Evolutionary conservation across 2,888 invertebrate species (phyloP), one percentile per base, ranked within the genome.

Genomic region (Cephus nigrinus): DNA sequence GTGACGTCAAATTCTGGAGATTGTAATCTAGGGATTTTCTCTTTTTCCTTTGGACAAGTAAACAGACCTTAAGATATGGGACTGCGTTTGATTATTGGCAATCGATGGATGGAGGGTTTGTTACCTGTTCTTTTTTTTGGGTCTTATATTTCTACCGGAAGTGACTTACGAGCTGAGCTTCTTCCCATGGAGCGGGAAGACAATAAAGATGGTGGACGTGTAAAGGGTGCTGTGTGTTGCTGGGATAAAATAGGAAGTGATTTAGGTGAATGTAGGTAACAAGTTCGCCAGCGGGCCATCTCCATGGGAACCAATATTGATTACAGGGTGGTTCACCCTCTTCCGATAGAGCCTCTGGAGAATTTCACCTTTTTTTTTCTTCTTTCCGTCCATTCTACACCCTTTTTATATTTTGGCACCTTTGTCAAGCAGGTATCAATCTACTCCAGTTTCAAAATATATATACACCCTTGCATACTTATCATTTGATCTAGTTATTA

Each of bases 301-400:
- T 81, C 89, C 89, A 91, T 91, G 90, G 91, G 84, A 89, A 90
- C 91, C 87, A 84, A 87, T 90, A 91, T 91, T 89, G 91, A 90
- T 90, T 88, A 86, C 84, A 81, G 82, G 84, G 84, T 80, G 84
- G 31, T 23, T 15, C 76, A n/a, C 55, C 55, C 55, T 23, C 55
- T 55, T 23, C 9, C 55, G 55, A 55, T 55, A 55, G 23, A 55
- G 9, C 55, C 55, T 23, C 55, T 55, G 1, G 9, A 55, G 55
- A 23, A 55, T 9, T 55, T 55, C 23, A 5, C 23, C 23, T 23
- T 15, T 55, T 15, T 23, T 4, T 40, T 15, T 34, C 34, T 75
- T 75, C 75, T 68, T 32, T 23, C 31, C 71, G 11, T 11, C 36
- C 1, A n/a, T n/a, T 15, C 33, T 36, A 55, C 15, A 1, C 2